These are phyloP conservation scores for Chrysolina americana DNA, from an alignment of 2,888 invertebrate genomes.

Conservation along the genomic window DNA sequence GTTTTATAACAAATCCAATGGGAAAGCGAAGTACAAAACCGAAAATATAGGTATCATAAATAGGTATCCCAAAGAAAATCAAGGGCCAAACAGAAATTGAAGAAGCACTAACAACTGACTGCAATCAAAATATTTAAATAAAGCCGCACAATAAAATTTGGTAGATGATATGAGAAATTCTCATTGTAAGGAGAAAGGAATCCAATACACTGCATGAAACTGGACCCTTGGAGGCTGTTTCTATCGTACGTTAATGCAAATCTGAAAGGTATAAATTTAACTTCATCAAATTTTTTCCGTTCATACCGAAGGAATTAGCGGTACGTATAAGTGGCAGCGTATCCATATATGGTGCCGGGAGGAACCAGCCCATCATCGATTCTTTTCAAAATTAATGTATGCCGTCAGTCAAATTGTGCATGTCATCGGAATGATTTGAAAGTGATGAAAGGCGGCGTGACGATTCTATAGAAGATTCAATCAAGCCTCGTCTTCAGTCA, in stretches of 20 bases:
- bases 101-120: no score
- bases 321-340: constrained; percentile 42
- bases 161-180: not conserved
- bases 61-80: no score
- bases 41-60: no score
- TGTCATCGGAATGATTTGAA: constrained; percentile 36
- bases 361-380: constrained; percentile 40
- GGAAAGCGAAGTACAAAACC: no score
- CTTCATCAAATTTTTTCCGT: constrained; percentile 29
- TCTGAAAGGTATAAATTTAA: constrained; percentile 38
- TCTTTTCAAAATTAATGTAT: constrained; percentile 41
- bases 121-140: no score
- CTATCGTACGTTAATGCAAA: constrained; percentile 27
- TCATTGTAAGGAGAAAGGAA: not conserved
- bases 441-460: constrained; percentile 39
- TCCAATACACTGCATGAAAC: not conserved
- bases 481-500: constrained; percentile 30
- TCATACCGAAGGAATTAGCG: constrained; percentile 28
- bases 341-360: constrained; percentile 40
- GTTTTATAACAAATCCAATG: no score
- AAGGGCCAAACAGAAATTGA: no score
- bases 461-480: constrained; percentile 37
- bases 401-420: constrained; percentile 35
- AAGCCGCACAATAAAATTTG: no score
- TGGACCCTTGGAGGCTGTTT: not conserved